phyloP scores from a whole-genome alignment of 1,140 invertebrate species.

The Teleogryllus occipitalis region DNA sequence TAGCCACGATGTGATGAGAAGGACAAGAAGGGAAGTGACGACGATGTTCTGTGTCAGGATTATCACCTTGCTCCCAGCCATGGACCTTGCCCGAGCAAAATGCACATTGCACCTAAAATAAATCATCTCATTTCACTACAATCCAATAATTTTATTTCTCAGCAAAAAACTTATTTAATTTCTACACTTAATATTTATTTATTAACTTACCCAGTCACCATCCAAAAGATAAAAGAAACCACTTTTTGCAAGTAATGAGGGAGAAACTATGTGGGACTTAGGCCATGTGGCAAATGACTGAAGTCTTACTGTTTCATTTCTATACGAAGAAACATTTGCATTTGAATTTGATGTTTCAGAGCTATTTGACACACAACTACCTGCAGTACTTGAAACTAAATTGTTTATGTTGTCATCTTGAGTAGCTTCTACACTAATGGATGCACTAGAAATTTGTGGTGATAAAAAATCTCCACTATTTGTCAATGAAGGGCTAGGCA shows the following conservation, averaged over 20 bases:
- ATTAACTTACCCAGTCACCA: slow-evolving; percentile 40
- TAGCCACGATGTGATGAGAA: slow-evolving; percentile 39
- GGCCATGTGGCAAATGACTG: slow-evolving; percentile 67
- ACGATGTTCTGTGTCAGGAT: slow-evolving; percentile 66
- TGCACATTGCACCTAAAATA: slow-evolving; percentile 62
- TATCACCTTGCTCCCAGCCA: slow-evolving; percentile 63
- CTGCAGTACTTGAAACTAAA: neutral
- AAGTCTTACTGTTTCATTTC: slow-evolving; percentile 51
- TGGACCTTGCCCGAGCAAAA: slow-evolving; percentile 66
- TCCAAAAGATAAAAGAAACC: slow-evolving; percentile 67
- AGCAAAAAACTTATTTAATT: no score
- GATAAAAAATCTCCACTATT: neutral
- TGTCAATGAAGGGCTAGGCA: neutral
- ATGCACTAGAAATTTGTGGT: neutral
- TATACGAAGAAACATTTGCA: neutral
- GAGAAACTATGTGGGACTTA: slow-evolving; percentile 49
- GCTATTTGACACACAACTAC: neutral
- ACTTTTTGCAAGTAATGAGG: slow-evolving; percentile 60
- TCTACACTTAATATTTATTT: neutral
- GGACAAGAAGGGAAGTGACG: slow-evolving; percentile 61
- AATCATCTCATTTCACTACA: neutral
- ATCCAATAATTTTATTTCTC: neutral
- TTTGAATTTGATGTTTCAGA: neutral
- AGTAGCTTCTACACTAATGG: no score
- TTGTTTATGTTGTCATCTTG: neutral